A percentile compares a stretch with the other conserved stretches of the same genome.
These are phyloP conservation scores for Chrysomela aeneicollis DNA, from an alignment of 2,888 invertebrate genomes.

Conservation along the genomic window DNA sequence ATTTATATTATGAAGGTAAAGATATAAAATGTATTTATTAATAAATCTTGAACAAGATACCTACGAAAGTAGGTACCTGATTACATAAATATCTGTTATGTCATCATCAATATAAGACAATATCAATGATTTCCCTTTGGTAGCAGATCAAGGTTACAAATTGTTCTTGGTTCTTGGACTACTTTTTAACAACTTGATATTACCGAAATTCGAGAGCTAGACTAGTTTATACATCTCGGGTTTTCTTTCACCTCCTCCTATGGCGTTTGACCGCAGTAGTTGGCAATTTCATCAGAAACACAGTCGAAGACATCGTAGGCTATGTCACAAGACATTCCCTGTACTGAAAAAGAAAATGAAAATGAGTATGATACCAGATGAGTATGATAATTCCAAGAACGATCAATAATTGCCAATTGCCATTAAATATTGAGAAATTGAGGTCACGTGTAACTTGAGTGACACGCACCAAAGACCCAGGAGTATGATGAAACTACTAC, in stretches of 20 bases:
- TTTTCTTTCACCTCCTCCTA: constrained; percentile 30
- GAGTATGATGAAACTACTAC: constrained; percentile 21
- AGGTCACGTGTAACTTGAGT: constrained; percentile 20
- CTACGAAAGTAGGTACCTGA: background rate
- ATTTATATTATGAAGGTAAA: too few relatives aligned
- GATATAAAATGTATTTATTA: too few relatives aligned
- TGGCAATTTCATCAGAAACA: constrained; percentile 79
- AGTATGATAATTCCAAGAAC: constrained; percentile 20
- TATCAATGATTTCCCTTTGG: background rate
- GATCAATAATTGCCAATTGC: background rate
- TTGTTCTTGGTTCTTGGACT: background rate
- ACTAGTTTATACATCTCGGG: background rate
- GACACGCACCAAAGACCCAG: background rate
- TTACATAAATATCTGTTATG: too few relatives aligned
- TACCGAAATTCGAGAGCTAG: background rate
- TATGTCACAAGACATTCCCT: constrained; percentile 76
- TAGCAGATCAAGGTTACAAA: background rate
- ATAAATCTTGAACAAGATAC: too few relatives aligned
- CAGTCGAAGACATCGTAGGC: constrained; percentile 83
- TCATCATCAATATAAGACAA: too few relatives aligned
- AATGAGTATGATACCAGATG: constrained; percentile 32
- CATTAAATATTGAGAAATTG: constrained; percentile 31
- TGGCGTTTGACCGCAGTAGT: constrained; percentile 70
- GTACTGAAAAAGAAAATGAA: constrained; percentile 64
- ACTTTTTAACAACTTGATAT: background rate